These are phyloP conservation scores for Pseudochirops cupreus DNA, from an alignment of 2,797 vertebrate genomes.

Conservation along the genomic window DNA sequence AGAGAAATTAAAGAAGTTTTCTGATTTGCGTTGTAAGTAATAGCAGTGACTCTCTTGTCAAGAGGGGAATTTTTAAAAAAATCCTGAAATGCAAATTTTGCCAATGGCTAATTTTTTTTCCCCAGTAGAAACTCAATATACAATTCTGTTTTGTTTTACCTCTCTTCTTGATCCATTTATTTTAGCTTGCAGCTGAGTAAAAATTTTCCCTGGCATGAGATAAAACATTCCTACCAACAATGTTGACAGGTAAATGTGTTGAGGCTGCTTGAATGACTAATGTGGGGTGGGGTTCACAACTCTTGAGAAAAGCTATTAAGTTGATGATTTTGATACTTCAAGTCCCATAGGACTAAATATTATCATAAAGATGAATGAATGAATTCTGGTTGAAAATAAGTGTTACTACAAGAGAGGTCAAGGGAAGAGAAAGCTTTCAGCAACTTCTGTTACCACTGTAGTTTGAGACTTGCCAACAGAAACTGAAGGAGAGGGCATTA, in stretches of 20 bases:
- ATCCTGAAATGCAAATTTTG: slow-evolving; percentile 8
- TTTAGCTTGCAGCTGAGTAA: slow-evolving; percentile 15
- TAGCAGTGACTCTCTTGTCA: background rate
- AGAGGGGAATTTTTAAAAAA: background rate
- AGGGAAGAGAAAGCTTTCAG: background rate
- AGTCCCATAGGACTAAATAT: background rate
- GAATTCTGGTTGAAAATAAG: background rate
- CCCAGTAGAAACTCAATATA: slow-evolving; percentile 2
- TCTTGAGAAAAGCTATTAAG: background rate
- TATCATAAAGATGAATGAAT: background rate
- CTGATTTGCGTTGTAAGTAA: background rate
- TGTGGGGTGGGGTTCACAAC: background rate
- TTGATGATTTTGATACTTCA: background rate
- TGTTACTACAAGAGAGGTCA: background rate
- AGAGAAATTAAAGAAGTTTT: no score
- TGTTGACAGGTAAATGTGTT: background rate
- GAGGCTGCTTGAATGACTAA: slow-evolving; percentile 7
- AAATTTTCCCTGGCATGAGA: slow-evolving; percentile 26
- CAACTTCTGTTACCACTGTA: background rate
- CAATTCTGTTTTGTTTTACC: slow-evolving; percentile 19
- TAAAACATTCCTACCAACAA: background rate
- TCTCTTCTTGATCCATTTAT: slow-evolving; percentile 15
- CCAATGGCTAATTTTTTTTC: slow-evolving; percentile 8
- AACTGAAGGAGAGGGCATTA: background rate
- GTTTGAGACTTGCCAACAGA: background rate